A percentile compares a stretch with the other conserved stretches of the same genome.
Conservation (phyloP, 2,888 invertebrate species). For the Acrobeloides nanus region DNA sequence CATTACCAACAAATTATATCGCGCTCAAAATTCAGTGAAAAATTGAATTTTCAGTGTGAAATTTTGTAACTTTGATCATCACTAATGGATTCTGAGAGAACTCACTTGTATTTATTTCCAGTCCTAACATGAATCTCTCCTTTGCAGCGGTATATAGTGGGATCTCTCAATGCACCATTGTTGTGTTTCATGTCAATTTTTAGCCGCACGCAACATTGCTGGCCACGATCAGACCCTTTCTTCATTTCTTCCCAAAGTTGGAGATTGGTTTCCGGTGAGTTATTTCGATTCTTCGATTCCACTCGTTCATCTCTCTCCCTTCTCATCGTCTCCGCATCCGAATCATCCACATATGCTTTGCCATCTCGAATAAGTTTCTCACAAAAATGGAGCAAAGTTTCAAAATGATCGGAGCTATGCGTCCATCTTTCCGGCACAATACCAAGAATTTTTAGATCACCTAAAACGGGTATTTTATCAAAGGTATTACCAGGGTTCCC, state of each 20-base stretch:
- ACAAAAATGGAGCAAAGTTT: slow-evolving; percentile 77
- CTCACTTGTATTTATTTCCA: slow-evolving; percentile 83
- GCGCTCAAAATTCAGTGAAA: no score
- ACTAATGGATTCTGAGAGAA: no score
- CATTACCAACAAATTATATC: no score
- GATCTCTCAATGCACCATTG: slow-evolving; percentile 95
- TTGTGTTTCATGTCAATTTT: slow-evolving; percentile 92
- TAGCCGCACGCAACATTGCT: slow-evolving; percentile 84
- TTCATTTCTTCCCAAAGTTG: slow-evolving; percentile 90
- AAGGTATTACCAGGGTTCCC: no score
- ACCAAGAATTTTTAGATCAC: slow-evolving; percentile 79
- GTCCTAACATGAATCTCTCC: slow-evolving; percentile 86
- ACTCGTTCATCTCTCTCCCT: slow-evolving; percentile 78
- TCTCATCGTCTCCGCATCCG: slow-evolving; percentile 88
- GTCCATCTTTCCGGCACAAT: slow-evolving; percentile 86
- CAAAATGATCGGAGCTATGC: slow-evolving; percentile 93
- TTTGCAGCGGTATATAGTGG: slow-evolving; percentile 96
- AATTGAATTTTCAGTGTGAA: no score
- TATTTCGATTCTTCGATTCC: slow-evolving; percentile 63
- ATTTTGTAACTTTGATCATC: no score
- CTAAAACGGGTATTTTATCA: no score
- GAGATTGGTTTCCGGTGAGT: slow-evolving; percentile 71
- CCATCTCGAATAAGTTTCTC: slow-evolving; percentile 74
- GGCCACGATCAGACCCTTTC: slow-evolving; percentile 70
- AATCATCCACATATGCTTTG: slow-evolving; percentile 94